A percentile compares a stretch with the other conserved stretches of the same genome.
These are phyloP conservation scores for Ictidomys tridecemlineatus DNA, from an alignment of 2,113 vertebrate species.

Conservation along the genomic window DNA sequence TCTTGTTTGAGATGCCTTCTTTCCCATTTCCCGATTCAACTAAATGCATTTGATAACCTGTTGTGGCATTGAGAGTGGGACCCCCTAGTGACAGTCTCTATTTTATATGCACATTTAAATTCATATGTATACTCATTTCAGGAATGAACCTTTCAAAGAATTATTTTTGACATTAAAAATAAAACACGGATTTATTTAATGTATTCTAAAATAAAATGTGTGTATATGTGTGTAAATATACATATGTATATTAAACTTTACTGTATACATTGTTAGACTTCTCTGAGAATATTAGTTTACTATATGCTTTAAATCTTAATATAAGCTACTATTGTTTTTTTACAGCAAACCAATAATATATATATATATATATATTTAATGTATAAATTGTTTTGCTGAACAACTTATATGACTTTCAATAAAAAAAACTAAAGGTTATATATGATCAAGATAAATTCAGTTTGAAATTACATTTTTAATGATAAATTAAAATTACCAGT, in stretches of 20 bases:
- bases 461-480: slow-evolving; percentile 19
- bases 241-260: too few species aligned
- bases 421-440: neutral
- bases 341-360: neutral
- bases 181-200: slow-evolving; percentile 4
- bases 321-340: neutral
- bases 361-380: neutral
- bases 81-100: neutral
- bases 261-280: neutral
- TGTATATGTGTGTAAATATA: neutral
- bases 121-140: neutral
- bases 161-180: neutral
- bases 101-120: neutral
- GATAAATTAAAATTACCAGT: slow-evolving; percentile 17
- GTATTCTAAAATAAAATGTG: neutral
- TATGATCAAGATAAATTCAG: neutral
- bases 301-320: neutral
- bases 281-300: neutral
- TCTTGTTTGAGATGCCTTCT: neutral
- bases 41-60: neutral
- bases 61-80: neutral
- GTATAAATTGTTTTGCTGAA: neutral
- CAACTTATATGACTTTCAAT: neutral
- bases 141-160: neutral
- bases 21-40: neutral